These are phyloP conservation scores for Proctacanthus coquilletti DNA, from an alignment of 1,140 invertebrate genomes.

Conservation along the genomic window DNA sequence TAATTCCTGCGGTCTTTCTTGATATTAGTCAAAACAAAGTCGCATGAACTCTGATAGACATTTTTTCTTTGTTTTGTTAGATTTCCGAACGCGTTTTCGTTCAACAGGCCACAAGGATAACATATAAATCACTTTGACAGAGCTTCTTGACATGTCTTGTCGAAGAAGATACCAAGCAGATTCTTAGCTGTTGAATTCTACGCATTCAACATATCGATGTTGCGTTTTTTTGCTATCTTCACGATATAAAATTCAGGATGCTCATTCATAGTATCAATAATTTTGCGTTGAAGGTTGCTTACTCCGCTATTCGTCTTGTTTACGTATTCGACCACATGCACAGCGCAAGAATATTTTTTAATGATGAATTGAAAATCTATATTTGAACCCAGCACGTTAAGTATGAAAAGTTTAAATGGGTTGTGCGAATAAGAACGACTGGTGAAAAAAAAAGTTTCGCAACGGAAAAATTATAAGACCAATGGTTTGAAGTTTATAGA, in stretches of 20 bases:
- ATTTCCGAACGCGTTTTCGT: not conserved
- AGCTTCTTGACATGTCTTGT: not conserved
- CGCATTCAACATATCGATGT: not conserved
- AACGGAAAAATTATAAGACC: too few relatives aligned
- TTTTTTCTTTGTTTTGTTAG: not conserved
- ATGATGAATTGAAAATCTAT: constrained; percentile 16
- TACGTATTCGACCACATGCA: constrained; percentile 19
- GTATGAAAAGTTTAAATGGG: not conserved
- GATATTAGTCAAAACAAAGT: not conserved
- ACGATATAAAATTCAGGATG: not conserved
- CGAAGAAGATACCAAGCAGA: not conserved
- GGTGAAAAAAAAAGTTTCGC: too few relatives aligned
- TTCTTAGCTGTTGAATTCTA: not conserved
- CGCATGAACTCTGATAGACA: not conserved
- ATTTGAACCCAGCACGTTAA: not conserved
- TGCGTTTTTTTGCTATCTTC: not conserved
- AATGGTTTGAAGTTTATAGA: not conserved
- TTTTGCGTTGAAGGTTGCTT: constrained; percentile 10
- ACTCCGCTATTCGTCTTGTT: constrained; percentile 16
- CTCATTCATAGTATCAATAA: not conserved
- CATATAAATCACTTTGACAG: not conserved
- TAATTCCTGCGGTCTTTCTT: not conserved
- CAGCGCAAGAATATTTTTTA: constrained; percentile 14
- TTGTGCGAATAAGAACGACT: too few relatives aligned
- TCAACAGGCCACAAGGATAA: not conserved